These are phyloP conservation scores for Noctua janthe DNA, from an alignment of 2,888 invertebrate genomes.

Conservation along the genomic window DNA sequence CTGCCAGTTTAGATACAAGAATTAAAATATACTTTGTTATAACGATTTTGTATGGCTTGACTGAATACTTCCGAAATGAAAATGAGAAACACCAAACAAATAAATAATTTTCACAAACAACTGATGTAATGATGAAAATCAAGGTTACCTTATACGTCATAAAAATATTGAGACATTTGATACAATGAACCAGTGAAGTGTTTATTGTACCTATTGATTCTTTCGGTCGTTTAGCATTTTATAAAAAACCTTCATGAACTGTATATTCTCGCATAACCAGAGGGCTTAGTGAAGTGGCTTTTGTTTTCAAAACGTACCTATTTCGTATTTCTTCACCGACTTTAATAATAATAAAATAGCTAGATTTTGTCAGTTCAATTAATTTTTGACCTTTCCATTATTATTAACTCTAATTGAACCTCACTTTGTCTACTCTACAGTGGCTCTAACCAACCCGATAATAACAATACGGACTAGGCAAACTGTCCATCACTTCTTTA, in stretches of 20 bases:
- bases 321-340: background rate
- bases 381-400: background rate
- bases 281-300: background rate
- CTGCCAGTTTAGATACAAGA: constrained; percentile 25
- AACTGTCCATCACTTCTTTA: background rate
- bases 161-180: background rate
- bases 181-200: background rate
- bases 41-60: constrained; percentile 10
- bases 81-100: background rate
- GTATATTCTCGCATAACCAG: background rate
- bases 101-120: background rate
- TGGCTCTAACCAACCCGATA: background rate
- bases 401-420: background rate
- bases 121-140: background rate
- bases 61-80: background rate
- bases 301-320: background rate
- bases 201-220: background rate
- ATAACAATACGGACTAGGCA: background rate
- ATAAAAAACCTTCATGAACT: background rate
- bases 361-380: background rate
- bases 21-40: constrained; percentile 22
- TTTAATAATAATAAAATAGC: background rate
- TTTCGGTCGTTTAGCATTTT: background rate
- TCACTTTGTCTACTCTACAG: background rate
- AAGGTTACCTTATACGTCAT: background rate